Evolutionary conservation across 1,140 invertebrate genomes (phyloP).

Genomic region (Ceratitis capitata): DNA sequence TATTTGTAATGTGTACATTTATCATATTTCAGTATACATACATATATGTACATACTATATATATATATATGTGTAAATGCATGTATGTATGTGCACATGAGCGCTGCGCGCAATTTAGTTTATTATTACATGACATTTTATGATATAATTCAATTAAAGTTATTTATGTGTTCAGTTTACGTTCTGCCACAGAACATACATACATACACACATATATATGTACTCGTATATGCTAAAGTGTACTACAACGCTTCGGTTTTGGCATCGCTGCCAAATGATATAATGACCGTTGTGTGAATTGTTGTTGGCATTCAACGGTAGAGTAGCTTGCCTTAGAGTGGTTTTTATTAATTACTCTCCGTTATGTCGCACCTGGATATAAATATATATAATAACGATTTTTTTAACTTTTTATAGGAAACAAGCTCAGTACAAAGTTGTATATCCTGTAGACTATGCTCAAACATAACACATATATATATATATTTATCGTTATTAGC

Average conservation of each 20-base stretch:
- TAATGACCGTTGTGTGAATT: not conserved
- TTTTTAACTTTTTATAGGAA: not conserved
- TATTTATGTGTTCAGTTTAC: slow-evolving; percentile 3
- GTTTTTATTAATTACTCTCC: not conserved
- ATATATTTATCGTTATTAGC: not conserved
- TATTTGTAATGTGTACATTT: not conserved
- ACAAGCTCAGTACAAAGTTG: too few species aligned
- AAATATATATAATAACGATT: not conserved
- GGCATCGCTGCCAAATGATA: not conserved
- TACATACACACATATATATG: too few species aligned
- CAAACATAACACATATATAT: not conserved
- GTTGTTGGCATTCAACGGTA: not conserved
- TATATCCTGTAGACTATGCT: too few species aligned
- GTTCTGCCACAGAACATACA: too few species aligned
- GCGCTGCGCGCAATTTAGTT: not conserved
- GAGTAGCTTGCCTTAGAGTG: not conserved
- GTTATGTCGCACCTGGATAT: not conserved
- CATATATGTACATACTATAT: not conserved
- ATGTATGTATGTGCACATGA: not conserved
- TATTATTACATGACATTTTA: slow-evolving; percentile 19
- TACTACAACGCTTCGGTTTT: not conserved
- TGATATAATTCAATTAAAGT: slow-evolving; percentile 29
- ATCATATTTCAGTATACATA: not conserved
- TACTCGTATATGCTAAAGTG: not conserved
- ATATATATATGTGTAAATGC: not conserved